A percentile compares a stretch with the other conserved stretches of the same genome.
Conservation (phyloP, 23 tunicate genomes). For the Aplidium turbinatum region DNA sequence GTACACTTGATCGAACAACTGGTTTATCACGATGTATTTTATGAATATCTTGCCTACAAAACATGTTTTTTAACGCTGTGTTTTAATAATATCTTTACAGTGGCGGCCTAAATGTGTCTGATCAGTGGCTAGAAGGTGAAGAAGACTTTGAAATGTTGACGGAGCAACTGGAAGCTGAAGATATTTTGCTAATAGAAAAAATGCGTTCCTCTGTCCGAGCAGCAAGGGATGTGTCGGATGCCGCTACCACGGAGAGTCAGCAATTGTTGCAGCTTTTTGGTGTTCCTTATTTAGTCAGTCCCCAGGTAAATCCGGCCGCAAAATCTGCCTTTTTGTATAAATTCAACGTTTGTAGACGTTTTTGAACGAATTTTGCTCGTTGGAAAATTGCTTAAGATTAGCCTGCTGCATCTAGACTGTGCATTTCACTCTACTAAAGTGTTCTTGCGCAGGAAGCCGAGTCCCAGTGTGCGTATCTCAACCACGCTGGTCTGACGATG, state of each 20-base stretch:
- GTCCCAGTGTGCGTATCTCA: conserved; percentile 90
- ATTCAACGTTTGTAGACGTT: not conserved
- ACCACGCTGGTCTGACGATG: conserved; percentile 56
- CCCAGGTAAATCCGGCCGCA: conserved; percentile 46
- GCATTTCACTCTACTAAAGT: not conserved
- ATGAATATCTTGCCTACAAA: too few relatives aligned
- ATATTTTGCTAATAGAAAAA: conserved; percentile 35
- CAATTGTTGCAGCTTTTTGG: conserved; percentile 82
- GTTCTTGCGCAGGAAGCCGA: conserved; percentile 67
- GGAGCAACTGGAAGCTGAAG: conserved; percentile 64
- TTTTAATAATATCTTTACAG: too few relatives aligned
- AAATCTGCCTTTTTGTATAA: not conserved
- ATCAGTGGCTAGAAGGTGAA: conserved; percentile 31
- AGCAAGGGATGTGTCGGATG: conserved; percentile 56
- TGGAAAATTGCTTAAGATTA: not conserved
- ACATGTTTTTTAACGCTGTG: too few relatives aligned
- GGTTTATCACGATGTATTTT: too few relatives aligned
- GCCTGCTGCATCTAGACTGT: not conserved
- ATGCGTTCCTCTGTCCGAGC: conserved; percentile 62
- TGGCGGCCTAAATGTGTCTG: too few relatives aligned
- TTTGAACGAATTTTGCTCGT: not conserved
- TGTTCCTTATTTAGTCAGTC: conserved; percentile 77
- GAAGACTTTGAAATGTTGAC: conserved; percentile 21
- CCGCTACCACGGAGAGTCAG: conserved; percentile 70
- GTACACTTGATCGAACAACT: too few relatives aligned